Evolutionary conservation across 2,888 invertebrate species (phyloP).

Genomic region (Agrotis clavis): DNA sequence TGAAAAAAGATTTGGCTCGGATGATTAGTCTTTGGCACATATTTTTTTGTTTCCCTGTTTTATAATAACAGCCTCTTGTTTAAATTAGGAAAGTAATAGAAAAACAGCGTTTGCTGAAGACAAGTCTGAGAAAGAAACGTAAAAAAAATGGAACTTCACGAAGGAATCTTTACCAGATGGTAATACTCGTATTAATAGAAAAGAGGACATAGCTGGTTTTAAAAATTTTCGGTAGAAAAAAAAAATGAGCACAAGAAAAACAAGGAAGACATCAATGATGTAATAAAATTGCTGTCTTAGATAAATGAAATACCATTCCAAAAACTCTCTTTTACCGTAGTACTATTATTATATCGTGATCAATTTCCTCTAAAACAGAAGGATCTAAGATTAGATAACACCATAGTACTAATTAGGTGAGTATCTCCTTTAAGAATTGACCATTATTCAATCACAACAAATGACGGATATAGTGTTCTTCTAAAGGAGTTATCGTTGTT

Average conservation of each 20-base stretch:
- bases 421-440: no score
- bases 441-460: no score
- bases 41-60: conserved; percentile 4
- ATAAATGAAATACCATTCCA: not conserved
- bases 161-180: not conserved
- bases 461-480: no score
- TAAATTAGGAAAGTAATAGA: not conserved
- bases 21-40: not conserved
- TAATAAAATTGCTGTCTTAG: not conserved
- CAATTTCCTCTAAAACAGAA: not conserved
- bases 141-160: not conserved
- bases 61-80: not conserved
- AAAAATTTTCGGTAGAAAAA: not conserved
- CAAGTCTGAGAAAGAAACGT: not conserved
- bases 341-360: not conserved
- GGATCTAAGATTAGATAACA: not conserved
- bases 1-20: conserved; percentile 28
- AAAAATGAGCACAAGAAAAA: no score
- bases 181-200: not conserved
- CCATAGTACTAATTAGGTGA: not conserved
- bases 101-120: not conserved
- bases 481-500: not conserved
- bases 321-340: not conserved
- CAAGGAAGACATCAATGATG: no score
- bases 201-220: not conserved